Conservation (phyloP, 2,888 invertebrate species). For the Drosophila atroscutellata region DNA sequence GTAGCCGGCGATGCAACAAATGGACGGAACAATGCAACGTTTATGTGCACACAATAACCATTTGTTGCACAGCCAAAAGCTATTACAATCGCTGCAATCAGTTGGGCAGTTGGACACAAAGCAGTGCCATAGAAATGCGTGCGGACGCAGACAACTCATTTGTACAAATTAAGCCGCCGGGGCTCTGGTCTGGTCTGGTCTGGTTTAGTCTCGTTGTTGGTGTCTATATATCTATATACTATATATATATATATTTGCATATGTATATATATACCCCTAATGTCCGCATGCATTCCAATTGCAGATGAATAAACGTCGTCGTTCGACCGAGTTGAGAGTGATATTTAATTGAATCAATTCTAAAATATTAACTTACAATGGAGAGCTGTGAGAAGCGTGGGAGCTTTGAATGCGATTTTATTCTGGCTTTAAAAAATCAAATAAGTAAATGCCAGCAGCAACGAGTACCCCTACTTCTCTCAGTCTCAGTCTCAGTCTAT, state of each 20-base stretch:
- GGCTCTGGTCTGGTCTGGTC: constrained; percentile 19
- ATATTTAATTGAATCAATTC: constrained; percentile 69
- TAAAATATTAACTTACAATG: constrained; percentile 67
- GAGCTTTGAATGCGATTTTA: constrained; percentile 41
- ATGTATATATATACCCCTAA: constrained; percentile 21
- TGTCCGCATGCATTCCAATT: constrained; percentile 18
- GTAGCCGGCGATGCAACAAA: constrained; percentile 1
- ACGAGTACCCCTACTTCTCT: not conserved
- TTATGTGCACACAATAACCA: constrained; percentile 62
- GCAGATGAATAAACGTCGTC: constrained; percentile 18
- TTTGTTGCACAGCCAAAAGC: constrained; percentile 49
- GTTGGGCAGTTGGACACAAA: not conserved
- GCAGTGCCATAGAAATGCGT: constrained; percentile 45
- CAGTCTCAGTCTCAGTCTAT: not conserved
- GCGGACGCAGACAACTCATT: constrained; percentile 45
- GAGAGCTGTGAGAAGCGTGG: constrained; percentile 47
- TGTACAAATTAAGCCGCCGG: constrained; percentile 45
- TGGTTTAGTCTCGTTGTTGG: constrained; percentile 5
- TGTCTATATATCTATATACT: constrained; percentile 10
- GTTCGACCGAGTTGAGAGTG: constrained; percentile 21
- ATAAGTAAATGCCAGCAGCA: constrained; percentile 24
- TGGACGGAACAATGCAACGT: constrained; percentile 51
- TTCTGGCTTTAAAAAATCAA: constrained; percentile 27
- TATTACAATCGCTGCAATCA: constrained; percentile 9
- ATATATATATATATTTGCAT: constrained; percentile 9